A percentile compares a stretch with the other conserved stretches of the same genome.
phyloP scores from a whole-genome alignment of 2,888 invertebrate species.

The Hypselothyrea guttata region DNA sequence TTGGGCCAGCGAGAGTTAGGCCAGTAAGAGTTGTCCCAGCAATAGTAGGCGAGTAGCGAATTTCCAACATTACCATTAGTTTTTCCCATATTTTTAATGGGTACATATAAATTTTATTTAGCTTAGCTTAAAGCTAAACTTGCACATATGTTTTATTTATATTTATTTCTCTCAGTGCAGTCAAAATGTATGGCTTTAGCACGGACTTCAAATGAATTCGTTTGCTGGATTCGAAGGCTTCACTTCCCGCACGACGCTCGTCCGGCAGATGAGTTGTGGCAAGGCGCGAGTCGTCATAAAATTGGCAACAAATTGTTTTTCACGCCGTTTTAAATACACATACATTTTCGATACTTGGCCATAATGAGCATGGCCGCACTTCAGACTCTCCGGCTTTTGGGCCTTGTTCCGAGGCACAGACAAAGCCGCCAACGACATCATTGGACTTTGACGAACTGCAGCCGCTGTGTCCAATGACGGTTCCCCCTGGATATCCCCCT shows the following conservation, averaged over 20 bases:
- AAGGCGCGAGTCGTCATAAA: slow-evolving; percentile 77
- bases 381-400: not conserved
- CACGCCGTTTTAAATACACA: slow-evolving; percentile 79
- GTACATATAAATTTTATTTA: no score
- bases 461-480: slow-evolving; percentile 2
- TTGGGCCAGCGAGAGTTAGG: no score
- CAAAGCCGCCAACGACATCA: slow-evolving; percentile 60
- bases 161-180: not conserved
- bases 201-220: slow-evolving; percentile 69
- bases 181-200: not conserved
- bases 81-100: no score
- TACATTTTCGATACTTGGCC: slow-evolving; percentile 75
- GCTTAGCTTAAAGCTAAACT: no score
- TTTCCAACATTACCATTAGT: no score
- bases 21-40: no score
- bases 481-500: no score
- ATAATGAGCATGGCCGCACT: slow-evolving; percentile 59
- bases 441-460: slow-evolving; percentile 69
- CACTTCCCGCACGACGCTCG: slow-evolving; percentile 41
- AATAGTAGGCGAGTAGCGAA: no score
- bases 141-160: no score
- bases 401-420: slow-evolving; percentile 9
- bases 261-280: slow-evolving; percentile 60
- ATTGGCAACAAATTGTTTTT: slow-evolving; percentile 80
- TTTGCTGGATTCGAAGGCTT: slow-evolving; percentile 36